phyloP scores from a whole-genome alignment of 2,113 vertebrate genomes.

The Micronycteris hirsuta region DNA sequence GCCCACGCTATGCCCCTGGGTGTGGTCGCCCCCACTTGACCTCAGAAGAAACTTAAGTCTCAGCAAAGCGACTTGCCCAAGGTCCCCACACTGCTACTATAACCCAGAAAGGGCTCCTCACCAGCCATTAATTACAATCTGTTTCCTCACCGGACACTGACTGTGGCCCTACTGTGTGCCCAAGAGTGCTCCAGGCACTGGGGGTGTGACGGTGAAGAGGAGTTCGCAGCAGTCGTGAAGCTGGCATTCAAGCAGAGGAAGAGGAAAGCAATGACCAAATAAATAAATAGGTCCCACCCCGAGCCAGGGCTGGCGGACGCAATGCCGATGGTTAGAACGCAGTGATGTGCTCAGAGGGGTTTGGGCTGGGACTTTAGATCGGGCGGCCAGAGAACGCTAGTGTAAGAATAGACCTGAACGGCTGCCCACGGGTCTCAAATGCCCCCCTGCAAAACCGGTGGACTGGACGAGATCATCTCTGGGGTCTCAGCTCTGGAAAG shows the following conservation, averaged over 20 bases:
- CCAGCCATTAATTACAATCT: background rate
- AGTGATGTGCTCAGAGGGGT: background rate
- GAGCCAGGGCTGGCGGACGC: background rate
- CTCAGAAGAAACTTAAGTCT: background rate
- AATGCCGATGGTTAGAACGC: background rate
- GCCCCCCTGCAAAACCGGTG: background rate
- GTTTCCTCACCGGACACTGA: background rate
- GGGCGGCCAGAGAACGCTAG: background rate
- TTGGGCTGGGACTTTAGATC: background rate
- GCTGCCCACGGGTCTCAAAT: too few species aligned
- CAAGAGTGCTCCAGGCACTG: too few species aligned
- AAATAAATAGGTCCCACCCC: background rate
- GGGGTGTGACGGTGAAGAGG: background rate
- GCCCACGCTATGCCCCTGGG: background rate
- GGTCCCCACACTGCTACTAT: background rate
- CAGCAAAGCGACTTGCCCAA: background rate
- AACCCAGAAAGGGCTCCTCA: background rate
- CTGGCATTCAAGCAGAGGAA: background rate
- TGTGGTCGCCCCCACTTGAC: background rate
- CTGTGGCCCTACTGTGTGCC: background rate
- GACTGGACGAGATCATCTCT: background rate
- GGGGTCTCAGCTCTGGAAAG: background rate
- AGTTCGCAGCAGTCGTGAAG: background rate
- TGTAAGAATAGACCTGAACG: background rate
- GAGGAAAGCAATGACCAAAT: background rate